Percentiles rank a stretch among this genome's conserved stretches.
phyloP scores from a whole-genome alignment of 2,113 vertebrate genomes.

The Hyaena hyaena region DNA sequence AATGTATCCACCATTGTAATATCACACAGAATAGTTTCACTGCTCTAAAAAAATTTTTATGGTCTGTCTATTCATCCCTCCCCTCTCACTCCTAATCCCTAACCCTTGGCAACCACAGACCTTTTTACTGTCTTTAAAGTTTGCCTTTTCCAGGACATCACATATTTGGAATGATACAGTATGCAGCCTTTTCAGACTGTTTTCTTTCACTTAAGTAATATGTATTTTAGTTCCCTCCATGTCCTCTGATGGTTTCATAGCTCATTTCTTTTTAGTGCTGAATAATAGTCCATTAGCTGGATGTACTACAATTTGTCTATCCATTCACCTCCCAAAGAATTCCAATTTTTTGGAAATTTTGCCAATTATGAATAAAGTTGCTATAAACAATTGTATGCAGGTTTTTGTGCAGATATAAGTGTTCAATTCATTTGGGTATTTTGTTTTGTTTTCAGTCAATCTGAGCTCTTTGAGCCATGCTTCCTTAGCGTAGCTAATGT shows the following conservation, averaged over 20 bases:
- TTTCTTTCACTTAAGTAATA: not conserved
- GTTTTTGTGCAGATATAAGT: not conserved
- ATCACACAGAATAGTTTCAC: not conserved
- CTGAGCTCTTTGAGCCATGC: not conserved
- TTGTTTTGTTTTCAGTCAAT: not conserved
- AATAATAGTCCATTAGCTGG: slow-evolving; percentile 13
- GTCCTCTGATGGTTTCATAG: not conserved
- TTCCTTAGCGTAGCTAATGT: not conserved
- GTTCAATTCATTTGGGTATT: not conserved
- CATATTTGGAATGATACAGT: not conserved
- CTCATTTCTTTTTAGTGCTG: not conserved
- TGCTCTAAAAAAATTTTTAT: not conserved
- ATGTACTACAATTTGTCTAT: not conserved
- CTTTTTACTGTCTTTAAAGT: not conserved
- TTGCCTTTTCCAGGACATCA: slow-evolving; percentile 16
- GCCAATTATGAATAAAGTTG: not conserved
- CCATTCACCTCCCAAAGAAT: not conserved
- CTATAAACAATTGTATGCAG: not conserved
- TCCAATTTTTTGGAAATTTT: slow-evolving; percentile 5
- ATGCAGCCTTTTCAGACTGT: not conserved
- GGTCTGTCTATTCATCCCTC: not conserved
- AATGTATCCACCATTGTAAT: not conserved
- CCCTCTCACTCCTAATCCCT: not conserved
- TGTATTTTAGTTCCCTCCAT: not conserved
- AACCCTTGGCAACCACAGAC: not conserved